phyloP scores from a whole-genome alignment of 2,888 invertebrate genomes.

The Thymelicus lineola region DNA sequence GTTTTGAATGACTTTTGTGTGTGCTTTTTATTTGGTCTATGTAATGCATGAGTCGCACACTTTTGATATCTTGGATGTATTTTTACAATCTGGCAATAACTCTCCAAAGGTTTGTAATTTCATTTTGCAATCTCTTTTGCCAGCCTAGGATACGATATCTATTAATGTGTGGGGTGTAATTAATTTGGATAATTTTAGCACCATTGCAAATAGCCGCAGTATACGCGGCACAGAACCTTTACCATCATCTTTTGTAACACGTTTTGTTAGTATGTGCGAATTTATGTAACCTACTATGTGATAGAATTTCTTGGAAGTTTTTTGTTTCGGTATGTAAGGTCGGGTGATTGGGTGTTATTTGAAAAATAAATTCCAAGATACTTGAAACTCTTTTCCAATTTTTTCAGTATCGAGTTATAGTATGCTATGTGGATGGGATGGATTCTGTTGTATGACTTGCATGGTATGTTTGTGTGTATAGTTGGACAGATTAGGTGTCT shows the following conservation, averaged over 20 bases:
- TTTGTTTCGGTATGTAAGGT: neutral
- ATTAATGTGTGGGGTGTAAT: neutral
- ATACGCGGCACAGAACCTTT: neutral
- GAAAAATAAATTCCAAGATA: too few relatives aligned
- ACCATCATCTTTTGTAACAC: neutral
- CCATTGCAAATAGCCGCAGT: neutral
- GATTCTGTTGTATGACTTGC: too few relatives aligned
- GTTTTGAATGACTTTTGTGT: neutral
- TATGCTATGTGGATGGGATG: too few relatives aligned
- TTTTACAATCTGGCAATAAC: neutral
- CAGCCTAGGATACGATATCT: neutral
- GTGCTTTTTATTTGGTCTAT: neutral
- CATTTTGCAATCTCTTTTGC: neutral
- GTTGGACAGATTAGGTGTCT: too few relatives aligned
- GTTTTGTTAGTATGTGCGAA: neutral
- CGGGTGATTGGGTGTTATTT: neutral
- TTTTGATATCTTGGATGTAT: neutral
- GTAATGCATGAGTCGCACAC: neutral
- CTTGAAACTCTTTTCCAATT: too few relatives aligned
- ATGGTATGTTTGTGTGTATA: too few relatives aligned
- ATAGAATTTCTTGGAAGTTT: neutral
- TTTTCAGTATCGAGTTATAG: too few relatives aligned
- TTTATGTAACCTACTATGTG: neutral
- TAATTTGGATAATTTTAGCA: neutral
- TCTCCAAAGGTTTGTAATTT: neutral